Base-by-base conservation (phyloP, 64 coral and sea anemone genomes). In the Astreopora myriophthalma region DNA sequence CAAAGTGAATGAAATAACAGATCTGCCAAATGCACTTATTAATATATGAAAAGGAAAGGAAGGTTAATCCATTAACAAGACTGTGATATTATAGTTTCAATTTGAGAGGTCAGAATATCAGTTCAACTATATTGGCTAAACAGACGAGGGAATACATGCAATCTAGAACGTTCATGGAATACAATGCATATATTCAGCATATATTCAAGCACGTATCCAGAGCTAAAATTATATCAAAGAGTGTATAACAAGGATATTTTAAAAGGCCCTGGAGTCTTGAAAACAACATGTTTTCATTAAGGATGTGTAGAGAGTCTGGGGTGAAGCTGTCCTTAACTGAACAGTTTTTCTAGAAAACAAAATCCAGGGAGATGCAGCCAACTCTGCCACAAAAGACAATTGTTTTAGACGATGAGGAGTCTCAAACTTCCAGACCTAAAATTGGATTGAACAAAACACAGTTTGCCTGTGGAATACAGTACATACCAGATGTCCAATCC, bases 91-190 rank as follows among this genome's bases (percentile, higher is more conserved):
- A 38, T 4, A 19, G 16, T 12, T 63, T 73, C 4, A 9, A 73
- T 36, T 35, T 34, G 58, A 83, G 79, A 64, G 79, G 31, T 65
- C 20, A 64, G 33, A 22, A 83, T 65, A 83, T 83, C 13, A 37
- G 79, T 64, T 63, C 1, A 17, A 19, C 7, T 22, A 65, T 83
- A 83, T 83, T 83, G 79, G 79, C 28, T 64, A 25, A 9, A 64
- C 19, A 83, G 79, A 83, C 79, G 38, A 6, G 8, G 28, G 32
- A 8, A 64, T 83, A 39, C 79, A 83, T 83, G 79, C 79, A 83
- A 83, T 83, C 79, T 83, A 63, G 31, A 34, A 64, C n/a, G 32
- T 39, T 25, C 57, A 25, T 5, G 24, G 22, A 64, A 83, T 37
- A 65, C 9, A 23, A 26, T 12, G 3, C 27, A n/a, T 29, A 23